Evolutionary conservation across 2,113 vertebrate genomes (phyloP).

Genomic region (Notechis scutatus): DNA sequence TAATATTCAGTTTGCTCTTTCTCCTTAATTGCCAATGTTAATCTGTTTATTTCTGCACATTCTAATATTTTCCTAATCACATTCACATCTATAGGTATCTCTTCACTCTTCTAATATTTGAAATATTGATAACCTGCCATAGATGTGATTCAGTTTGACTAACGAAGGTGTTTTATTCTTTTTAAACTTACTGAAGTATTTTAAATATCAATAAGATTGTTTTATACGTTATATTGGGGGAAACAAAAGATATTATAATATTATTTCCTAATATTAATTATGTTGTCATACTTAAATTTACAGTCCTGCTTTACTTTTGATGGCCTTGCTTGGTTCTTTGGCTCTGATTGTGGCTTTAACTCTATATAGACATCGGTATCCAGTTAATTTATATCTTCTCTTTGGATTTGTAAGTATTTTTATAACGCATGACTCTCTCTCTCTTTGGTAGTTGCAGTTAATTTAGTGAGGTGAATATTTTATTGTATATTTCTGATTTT

Average conservation of each 20-base stretch:
- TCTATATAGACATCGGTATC: conserved; percentile 86
- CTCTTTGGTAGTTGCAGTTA: neutral
- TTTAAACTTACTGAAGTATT: neutral
- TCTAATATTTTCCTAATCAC: too few relatives aligned
- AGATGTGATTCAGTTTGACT: neutral
- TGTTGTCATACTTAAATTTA: conserved; percentile 44
- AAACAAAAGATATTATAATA: neutral
- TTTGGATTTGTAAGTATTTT: conserved; percentile 86
- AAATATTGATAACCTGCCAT: neutral
- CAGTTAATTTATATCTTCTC: conserved; percentile 91
- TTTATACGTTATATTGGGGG: neutral
- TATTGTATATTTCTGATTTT: neutral
- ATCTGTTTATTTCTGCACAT: too few relatives aligned
- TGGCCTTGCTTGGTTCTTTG: conserved; percentile 80
- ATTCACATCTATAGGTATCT: too few relatives aligned
- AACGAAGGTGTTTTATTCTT: neutral
- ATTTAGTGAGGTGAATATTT: neutral
- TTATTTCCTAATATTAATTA: neutral
- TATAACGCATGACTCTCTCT: neutral
- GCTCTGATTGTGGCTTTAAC: conserved; percentile 80
- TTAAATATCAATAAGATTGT: neutral
- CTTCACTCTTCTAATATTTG: neutral
- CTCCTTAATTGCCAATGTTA: too few relatives aligned
- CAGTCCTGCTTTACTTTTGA: conserved; percentile 85
- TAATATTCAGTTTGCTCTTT: too few relatives aligned